Percentiles rank a stretch among this genome's conserved stretches.
phyloP scores from a whole-genome alignment of 2,888 invertebrate species.

The Xylota segnis region DNA sequence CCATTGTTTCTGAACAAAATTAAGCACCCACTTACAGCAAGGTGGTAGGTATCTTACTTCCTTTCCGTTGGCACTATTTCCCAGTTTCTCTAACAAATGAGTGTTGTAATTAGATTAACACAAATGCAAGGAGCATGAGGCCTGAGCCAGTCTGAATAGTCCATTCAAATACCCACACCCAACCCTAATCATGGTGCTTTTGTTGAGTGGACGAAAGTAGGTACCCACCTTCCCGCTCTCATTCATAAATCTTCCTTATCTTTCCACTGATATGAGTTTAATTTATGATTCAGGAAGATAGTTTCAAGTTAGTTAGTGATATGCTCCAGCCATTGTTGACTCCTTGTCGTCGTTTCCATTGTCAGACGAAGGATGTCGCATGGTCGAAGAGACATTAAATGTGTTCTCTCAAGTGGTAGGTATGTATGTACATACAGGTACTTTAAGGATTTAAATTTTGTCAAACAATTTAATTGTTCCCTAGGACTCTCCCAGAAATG shows the following conservation, averaged over 20 bases:
- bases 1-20: conserved; percentile 19
- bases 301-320: conserved; percentile 67
- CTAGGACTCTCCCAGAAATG: neutral
- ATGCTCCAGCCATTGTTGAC: conserved; percentile 39
- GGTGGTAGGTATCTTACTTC: conserved; percentile 47
- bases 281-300: conserved; percentile 74
- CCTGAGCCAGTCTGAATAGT: conserved; percentile 1
- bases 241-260: conserved; percentile 72
- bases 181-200: conserved; percentile 19
- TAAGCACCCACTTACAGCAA: conserved; percentile 28
- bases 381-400: conserved; percentile 31
- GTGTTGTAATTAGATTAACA: conserved; percentile 67
- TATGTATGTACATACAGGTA: neutral
- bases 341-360: conserved; percentile 51
- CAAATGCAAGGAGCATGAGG: conserved; percentile 50
- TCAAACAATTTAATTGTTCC: neutral
- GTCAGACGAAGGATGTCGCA: conserved; percentile 44
- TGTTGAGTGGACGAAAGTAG: conserved; percentile 35
- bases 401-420: neutral
- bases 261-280: conserved; percentile 69
- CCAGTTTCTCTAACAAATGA: conserved; percentile 45
- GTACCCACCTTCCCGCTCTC: conserved; percentile 46
- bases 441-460: neutral
- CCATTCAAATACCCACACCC: conserved; percentile 21
- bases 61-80: conserved; percentile 58